Conservation (phyloP, 2,888 invertebrate species). For the Deilephila elpenor region DNA sequence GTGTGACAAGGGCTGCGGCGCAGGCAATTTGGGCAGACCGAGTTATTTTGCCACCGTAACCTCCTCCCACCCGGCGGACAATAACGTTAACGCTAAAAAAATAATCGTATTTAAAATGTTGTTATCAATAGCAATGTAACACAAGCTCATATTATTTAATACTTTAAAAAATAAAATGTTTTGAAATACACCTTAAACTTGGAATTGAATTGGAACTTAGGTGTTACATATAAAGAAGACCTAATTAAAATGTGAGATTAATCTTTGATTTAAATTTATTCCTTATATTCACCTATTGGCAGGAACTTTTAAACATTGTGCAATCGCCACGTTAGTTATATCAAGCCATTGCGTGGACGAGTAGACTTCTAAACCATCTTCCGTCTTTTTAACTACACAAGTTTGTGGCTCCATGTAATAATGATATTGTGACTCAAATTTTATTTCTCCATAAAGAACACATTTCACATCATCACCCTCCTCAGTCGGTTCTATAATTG, state of each 20-base stretch:
- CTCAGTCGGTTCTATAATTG: conserved; percentile 62
- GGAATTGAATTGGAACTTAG: too few relatives aligned
- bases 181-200: neutral
- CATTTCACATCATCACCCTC: conserved; percentile 67
- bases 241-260: too few relatives aligned
- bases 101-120: neutral
- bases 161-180: neutral
- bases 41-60: conserved; percentile 87
- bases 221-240: too few relatives aligned
- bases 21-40: conserved; percentile 83
- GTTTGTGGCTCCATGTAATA: conserved; percentile 90
- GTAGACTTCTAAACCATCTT: conserved; percentile 89
- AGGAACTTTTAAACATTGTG: conserved; percentile 82
- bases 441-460: conserved; percentile 82
- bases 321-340: conserved; percentile 83
- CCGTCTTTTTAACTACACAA: conserved; percentile 87
- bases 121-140: neutral
- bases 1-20: conserved; percentile 87
- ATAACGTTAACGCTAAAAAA: conserved; percentile 85
- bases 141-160: too few relatives aligned
- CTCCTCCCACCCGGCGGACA: conserved; percentile 87
- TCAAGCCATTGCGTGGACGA: conserved; percentile 88
- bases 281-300: conserved; percentile 78
- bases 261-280: too few relatives aligned
- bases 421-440: conserved; percentile 88